Percentiles rank a stretch among this genome's conserved stretches.
phyloP scores from a whole-genome alignment of 2,797 vertebrate genomes.

The Harpagifer antarcticus region DNA sequence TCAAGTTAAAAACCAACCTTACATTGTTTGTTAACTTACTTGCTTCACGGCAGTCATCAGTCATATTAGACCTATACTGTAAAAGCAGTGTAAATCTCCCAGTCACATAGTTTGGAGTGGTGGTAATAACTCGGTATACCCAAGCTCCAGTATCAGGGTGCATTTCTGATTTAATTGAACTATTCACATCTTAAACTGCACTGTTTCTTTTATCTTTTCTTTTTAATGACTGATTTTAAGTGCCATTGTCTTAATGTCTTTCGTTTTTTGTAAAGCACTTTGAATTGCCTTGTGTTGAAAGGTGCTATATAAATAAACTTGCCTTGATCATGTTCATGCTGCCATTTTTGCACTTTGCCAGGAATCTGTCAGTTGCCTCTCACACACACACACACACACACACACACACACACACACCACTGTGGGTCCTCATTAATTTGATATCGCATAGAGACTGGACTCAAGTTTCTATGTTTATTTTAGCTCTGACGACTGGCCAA shows the following conservation, averaged over 20 bases:
- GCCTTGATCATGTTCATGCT: slow-evolving; percentile 1
- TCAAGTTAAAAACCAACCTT: slow-evolving; percentile 7
- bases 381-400: background rate
- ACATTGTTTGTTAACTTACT: background rate
- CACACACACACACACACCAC: background rate
- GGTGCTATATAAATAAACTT: too few species aligned
- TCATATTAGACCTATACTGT: slow-evolving; percentile 9
- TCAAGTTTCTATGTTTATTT: slow-evolving; percentile 30
- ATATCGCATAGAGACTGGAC: slow-evolving; percentile 5
- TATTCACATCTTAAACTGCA: too few species aligned
- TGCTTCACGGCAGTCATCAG: slow-evolving; percentile 20
- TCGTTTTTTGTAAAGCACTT: too few species aligned
- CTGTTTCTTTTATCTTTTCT: too few species aligned
- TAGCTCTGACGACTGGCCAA: slow-evolving; percentile 19
- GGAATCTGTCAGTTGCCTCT: slow-evolving; percentile 4
- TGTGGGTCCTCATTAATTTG: slow-evolving; percentile 24
- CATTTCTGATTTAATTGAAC: too few species aligned
- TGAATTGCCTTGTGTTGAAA: too few species aligned
- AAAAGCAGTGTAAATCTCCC: slow-evolving; percentile 15
- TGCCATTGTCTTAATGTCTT: too few species aligned
- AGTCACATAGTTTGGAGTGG: background rate
- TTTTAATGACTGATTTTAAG: too few species aligned
- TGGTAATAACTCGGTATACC: slow-evolving; percentile 1
- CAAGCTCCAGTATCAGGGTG: slow-evolving; percentile 13
- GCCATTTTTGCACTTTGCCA: slow-evolving; percentile 32